Conservation (phyloP, 2,888 invertebrate species). For the Drosophila melanosoma region DNA sequence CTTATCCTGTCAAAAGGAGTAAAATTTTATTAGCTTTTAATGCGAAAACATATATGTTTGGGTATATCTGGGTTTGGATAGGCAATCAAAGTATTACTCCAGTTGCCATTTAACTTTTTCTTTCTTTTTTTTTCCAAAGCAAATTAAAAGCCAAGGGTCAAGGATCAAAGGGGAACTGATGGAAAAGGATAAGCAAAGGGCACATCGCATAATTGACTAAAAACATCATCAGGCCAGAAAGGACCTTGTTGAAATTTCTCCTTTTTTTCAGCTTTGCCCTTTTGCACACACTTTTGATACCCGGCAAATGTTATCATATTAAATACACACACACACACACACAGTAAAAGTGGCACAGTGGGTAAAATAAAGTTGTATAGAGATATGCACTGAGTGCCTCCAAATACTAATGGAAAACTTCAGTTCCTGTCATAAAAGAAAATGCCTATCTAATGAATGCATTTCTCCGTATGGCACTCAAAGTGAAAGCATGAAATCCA, state of each 20-base stretch:
- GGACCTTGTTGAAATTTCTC: slow-evolving; percentile 27
- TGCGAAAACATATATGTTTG: neutral
- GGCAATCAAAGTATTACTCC: slow-evolving; percentile 51
- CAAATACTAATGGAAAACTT: neutral
- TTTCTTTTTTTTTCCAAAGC: slow-evolving; percentile 19
- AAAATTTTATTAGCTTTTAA: slow-evolving; percentile 53
- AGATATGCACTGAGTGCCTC: neutral
- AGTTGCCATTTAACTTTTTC: slow-evolving; percentile 44
- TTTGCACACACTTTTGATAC: slow-evolving; percentile 15
- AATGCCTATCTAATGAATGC: neutral
- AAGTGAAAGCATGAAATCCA: neutral
- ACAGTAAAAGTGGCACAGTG: slow-evolving; percentile 41
- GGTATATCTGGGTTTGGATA: slow-evolving; percentile 21
- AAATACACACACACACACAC: slow-evolving; percentile 22
- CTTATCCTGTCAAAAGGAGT: slow-evolving; percentile 89
- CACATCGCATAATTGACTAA: slow-evolving; percentile 70
- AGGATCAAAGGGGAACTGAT: slow-evolving; percentile 59
- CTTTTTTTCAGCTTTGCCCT: slow-evolving; percentile 1
- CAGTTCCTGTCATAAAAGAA: neutral
- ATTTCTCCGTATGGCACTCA: neutral
- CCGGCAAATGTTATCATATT: slow-evolving; percentile 41
- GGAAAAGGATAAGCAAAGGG: slow-evolving; percentile 21
- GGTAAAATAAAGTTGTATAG: neutral
- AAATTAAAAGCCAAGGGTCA: slow-evolving; percentile 65
- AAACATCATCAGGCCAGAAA: slow-evolving; percentile 60